Percentiles rank a stretch among this genome's conserved stretches.
These are phyloP conservation scores for Rotaria macrura DNA, from an alignment of 2,888 invertebrate species.

Conservation along the genomic window DNA sequence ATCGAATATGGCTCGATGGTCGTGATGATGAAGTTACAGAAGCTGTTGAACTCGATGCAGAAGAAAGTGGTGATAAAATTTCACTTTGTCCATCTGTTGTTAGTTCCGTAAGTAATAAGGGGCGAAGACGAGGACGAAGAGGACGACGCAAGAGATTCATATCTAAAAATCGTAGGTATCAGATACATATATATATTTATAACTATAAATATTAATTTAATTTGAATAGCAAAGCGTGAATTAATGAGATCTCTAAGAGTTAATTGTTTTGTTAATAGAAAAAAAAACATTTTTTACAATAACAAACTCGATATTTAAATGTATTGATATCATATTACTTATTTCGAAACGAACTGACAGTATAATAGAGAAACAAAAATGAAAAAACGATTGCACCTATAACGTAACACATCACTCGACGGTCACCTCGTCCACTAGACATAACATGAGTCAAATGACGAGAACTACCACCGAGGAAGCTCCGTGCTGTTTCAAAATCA, in stretches of 20 bases:
- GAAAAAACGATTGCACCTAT: neutral
- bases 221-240: neutral
- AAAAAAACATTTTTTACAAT: no score
- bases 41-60: neutral
- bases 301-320: no score
- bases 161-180: neutral
- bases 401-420: neutral
- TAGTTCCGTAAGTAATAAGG: neutral
- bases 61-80: neutral
- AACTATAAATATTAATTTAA: neutral
- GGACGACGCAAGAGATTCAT: slow-evolving; percentile 15
- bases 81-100: neutral
- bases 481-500: neutral
- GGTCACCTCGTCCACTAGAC: neutral
- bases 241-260: neutral
- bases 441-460: neutral
- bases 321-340: neutral
- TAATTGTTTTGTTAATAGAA: neutral
- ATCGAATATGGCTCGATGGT: neutral
- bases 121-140: neutral
- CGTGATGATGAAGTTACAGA: neutral
- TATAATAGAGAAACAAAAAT: neutral
- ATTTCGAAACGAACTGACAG: neutral
- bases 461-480: neutral
- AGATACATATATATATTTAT: neutral